A percentile compares a stretch with the other conserved stretches of the same genome.
Conservation (phyloP, 2,888 invertebrate genomes). For the Melipona bicolor region DNA sequence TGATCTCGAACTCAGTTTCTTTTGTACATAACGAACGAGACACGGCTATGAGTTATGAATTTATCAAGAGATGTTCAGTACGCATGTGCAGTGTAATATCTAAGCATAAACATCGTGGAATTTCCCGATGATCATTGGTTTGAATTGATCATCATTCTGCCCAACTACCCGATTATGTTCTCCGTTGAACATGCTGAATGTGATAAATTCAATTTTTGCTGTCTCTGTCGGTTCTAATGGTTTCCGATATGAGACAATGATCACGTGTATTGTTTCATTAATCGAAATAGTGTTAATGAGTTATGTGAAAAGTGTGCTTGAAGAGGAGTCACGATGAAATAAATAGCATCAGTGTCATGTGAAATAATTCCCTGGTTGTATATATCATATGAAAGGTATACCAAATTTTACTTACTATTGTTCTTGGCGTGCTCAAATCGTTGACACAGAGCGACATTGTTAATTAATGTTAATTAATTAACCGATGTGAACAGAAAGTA, state of each 20-base stretch:
- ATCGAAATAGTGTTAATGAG: background rate
- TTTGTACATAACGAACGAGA: background rate
- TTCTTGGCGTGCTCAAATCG: background rate
- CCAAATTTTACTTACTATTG: background rate
- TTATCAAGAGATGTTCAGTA: background rate
- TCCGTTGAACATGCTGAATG: background rate
- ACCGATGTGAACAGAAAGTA: background rate
- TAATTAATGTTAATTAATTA: background rate
- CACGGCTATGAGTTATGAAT: constrained; percentile 4
- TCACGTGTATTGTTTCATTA: background rate
- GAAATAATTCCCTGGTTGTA: background rate
- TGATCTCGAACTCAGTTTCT: background rate
- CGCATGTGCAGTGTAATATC: constrained; percentile 12
- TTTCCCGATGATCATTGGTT: background rate
- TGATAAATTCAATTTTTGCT: background rate
- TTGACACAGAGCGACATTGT: background rate
- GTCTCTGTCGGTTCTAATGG: background rate
- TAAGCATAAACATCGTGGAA: constrained; percentile 13
- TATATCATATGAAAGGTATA: constrained; percentile 3
- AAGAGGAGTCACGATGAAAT: background rate
- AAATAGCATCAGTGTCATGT: background rate
- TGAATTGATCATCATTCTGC: too few species aligned
- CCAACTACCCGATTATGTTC: background rate
- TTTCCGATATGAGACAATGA: background rate
- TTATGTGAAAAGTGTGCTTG: background rate